phyloP scores from a whole-genome alignment of 2,888 invertebrate genomes.

The Conops quadrifasciatus region DNA sequence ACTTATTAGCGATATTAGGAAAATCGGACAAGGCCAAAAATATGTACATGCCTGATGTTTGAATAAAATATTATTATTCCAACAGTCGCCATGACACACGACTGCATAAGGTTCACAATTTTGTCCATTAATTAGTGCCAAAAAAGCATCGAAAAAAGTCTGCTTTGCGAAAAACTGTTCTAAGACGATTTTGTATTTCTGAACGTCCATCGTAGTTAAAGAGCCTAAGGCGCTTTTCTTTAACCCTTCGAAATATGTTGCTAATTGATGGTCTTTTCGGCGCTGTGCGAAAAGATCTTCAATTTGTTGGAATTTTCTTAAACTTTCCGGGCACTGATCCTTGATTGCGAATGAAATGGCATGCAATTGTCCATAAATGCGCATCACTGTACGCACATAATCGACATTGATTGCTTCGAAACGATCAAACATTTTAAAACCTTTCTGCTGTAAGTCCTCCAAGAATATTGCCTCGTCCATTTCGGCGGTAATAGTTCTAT shows the following conservation, averaged over 20 bases:
- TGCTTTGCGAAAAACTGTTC: conserved; percentile 45
- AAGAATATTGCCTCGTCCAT: conserved; percentile 65
- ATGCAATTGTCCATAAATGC: conserved; percentile 66
- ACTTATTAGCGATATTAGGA: conserved; percentile 9
- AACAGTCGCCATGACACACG: conserved; percentile 61
- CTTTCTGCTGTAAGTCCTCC: conserved; percentile 65
- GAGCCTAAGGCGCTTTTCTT: conserved; percentile 49
- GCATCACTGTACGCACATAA: conserved; percentile 61
- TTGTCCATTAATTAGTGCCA: conserved; percentile 45
- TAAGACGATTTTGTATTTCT: conserved; percentile 41
- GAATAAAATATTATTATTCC: conserved; percentile 62
- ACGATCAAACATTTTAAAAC: conserved; percentile 65
- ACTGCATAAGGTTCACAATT: conserved; percentile 59
- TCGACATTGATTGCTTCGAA: conserved; percentile 60
- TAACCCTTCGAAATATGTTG: conserved; percentile 50
- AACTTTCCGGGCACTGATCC: conserved; percentile 50
- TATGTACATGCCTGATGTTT: conserved; percentile 43
- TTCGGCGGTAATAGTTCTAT: conserved; percentile 53
- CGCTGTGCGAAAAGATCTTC: conserved; percentile 54
- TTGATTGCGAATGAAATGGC: conserved; percentile 65
- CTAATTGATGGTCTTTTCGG: conserved; percentile 47
- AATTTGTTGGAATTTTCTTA: conserved; percentile 48
- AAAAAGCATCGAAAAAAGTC: conserved; percentile 48
- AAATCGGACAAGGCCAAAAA: not conserved
- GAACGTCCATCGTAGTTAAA: conserved; percentile 44